A percentile compares a stretch with the other conserved stretches of the same genome.
These are phyloP conservation scores for Melinaea menophilus DNA, from an alignment of 2,888 invertebrate species.

Conservation along the genomic window DNA sequence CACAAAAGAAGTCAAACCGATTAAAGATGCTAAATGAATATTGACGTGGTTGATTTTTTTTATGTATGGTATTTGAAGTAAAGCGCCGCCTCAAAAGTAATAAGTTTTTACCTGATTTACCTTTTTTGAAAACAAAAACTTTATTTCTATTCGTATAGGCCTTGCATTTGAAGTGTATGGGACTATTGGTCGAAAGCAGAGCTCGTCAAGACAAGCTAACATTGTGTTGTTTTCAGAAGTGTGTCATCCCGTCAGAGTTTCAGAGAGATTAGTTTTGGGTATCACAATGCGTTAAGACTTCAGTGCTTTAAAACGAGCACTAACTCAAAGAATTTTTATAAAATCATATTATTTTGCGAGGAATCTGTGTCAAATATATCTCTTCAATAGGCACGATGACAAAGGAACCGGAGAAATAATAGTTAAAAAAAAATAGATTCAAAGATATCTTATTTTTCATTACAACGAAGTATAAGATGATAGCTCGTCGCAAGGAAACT, in stretches of 20 bases:
- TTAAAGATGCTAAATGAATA: conserved; percentile 15
- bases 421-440: not conserved
- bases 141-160: conserved; percentile 1
- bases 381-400: not conserved
- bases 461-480: no score
- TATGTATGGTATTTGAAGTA: no score
- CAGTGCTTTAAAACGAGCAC: not conserved
- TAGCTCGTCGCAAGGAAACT: no score
- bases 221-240: conserved; percentile 18
- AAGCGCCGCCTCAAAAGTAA: no score
- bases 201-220: conserved; percentile 5
- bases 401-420: not conserved
- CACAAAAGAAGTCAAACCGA: conserved; percentile 12
- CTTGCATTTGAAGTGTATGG: conserved; percentile 5
- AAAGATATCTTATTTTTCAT: no score
- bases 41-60: conserved; percentile 13
- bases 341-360: not conserved
- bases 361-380: not conserved
- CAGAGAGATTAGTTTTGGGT: conserved; percentile 18
- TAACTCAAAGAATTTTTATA: not conserved
- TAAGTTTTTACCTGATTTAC: no score
- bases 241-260: conserved; percentile 20
- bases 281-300: conserved; percentile 2
- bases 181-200: not conserved
- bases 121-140: not conserved